Evolutionary conservation across 2,888 invertebrate species (phyloP).

Genomic region (Noctuana brunneofusca): DNA sequence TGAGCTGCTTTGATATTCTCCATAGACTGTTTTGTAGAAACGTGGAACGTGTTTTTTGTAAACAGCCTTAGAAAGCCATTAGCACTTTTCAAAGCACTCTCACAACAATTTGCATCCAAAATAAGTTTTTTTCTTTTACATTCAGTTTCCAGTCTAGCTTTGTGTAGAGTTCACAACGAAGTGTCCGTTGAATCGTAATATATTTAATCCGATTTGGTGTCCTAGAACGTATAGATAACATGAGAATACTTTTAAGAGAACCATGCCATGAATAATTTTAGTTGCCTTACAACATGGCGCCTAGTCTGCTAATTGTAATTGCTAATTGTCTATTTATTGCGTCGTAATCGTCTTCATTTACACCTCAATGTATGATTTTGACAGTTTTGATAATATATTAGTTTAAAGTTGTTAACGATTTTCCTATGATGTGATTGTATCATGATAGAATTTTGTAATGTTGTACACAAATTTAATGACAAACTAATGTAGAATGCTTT

Average conservation of each 20-base stretch:
- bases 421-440: too few relatives aligned
- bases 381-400: too few relatives aligned
- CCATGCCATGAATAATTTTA: background rate
- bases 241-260: slow-evolving; percentile 2
- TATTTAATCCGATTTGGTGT: slow-evolving; percentile 6
- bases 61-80: background rate
- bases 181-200: slow-evolving; percentile 1
- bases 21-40: background rate
- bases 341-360: too few relatives aligned
- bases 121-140: slow-evolving; percentile 6
- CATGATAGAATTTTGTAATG: too few relatives aligned
- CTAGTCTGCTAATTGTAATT: too few relatives aligned
- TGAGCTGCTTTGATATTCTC: too few relatives aligned
- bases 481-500: too few relatives aligned
- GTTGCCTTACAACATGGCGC: too few relatives aligned
- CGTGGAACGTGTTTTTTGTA: background rate
- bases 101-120: slow-evolving; percentile 4
- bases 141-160: slow-evolving; percentile 1
- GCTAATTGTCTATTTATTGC: too few relatives aligned
- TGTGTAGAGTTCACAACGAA: slow-evolving; percentile 1
- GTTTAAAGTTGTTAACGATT: too few relatives aligned
- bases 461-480: too few relatives aligned
- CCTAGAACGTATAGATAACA: background rate
- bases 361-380: too few relatives aligned
- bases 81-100: background rate